Percentiles rank a stretch among this genome's conserved stretches.
These are phyloP conservation scores for Diuraphis noxia DNA, from an alignment of 1,140 invertebrate species.

Conservation along the genomic window DNA sequence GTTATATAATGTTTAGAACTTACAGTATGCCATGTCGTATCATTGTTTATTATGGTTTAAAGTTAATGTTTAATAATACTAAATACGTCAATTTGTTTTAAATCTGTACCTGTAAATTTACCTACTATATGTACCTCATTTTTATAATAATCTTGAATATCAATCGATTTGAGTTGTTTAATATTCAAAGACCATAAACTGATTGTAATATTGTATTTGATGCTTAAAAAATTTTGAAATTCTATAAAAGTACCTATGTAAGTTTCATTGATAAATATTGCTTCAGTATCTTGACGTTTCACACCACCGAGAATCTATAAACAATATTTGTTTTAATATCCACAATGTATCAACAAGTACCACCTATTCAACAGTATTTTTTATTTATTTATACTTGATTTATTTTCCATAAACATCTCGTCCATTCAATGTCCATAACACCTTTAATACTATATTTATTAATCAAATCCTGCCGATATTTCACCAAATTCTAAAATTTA, in stretches of 20 bases:
- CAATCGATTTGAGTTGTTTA: background rate
- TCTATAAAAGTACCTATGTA: constrained; percentile 1
- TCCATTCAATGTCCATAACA: constrained; percentile 42
- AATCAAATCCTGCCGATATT: constrained; percentile 18
- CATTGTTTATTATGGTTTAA: background rate
- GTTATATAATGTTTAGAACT: too few species aligned
- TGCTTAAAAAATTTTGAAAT: constrained; percentile 15
- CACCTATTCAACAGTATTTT: background rate
- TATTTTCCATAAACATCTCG: constrained; percentile 38
- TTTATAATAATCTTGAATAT: constrained; percentile 26
- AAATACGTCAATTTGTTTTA: background rate
- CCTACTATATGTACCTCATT: background rate
- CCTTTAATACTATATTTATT: constrained; percentile 9
- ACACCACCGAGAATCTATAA: constrained; percentile 3
- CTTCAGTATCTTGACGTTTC: background rate
- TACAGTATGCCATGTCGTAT: background rate
- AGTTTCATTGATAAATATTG: constrained; percentile 24
- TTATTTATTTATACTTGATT: constrained; percentile 20
- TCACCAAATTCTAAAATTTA: constrained; percentile 24
- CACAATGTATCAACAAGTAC: background rate
- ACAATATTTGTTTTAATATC: background rate
- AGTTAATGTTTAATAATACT: background rate
- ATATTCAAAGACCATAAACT: background rate
- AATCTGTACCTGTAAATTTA: background rate
- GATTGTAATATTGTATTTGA: background rate